Evolutionary conservation across 2,797 vertebrate genomes (phyloP), one percentile per base, ranked within the genome.

Genomic region (Moxostoma hubbsi): DNA sequence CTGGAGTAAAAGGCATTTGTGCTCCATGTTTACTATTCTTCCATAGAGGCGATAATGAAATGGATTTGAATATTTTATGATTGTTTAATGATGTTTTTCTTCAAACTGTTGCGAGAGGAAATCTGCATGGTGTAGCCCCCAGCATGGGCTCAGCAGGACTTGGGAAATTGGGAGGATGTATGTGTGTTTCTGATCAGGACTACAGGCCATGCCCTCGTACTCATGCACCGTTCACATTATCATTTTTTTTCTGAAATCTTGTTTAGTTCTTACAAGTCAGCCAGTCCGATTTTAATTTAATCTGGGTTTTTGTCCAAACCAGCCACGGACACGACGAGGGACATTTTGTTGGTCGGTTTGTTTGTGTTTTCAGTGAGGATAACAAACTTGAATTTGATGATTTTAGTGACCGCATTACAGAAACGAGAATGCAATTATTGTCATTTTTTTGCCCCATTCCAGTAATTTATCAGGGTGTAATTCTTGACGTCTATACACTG

Each of bases 41-140:
- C 84, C 81, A 80, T 74, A 80, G 84, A 83, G 85, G 80, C 68
- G 59, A 76, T 85, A 85, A 85, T 84, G 85, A 85, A 84, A 84
- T 79, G 73, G 79, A 83, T 83, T 86, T 83, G 85, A 84, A 86
- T 88, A 85, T 86, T 86, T 86, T 84, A 86, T 88, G 82, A 85
- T 80, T 85, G 84, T 85, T 85, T 87, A 88, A 86, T 83, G 84
- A 88, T 85, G 83, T 88, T 88, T 86, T 84, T 68, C 78, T 74
- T 70, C 69, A 84, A 88, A 86, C 83, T 80, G 84, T 83, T 36
- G 36, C 74, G 79, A 84, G 80, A 67, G 84, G 71, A 74, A 73
- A 72, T 64, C 51, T 73, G 55, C 55, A 77, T 75, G 54, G 65
- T 73, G 61, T 70, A 46, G 80, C 81, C 76, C 53, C 73, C 73